phyloP scores from a whole-genome alignment of 2,888 invertebrate genomes.

The Himalopsyche japonica region DNA sequence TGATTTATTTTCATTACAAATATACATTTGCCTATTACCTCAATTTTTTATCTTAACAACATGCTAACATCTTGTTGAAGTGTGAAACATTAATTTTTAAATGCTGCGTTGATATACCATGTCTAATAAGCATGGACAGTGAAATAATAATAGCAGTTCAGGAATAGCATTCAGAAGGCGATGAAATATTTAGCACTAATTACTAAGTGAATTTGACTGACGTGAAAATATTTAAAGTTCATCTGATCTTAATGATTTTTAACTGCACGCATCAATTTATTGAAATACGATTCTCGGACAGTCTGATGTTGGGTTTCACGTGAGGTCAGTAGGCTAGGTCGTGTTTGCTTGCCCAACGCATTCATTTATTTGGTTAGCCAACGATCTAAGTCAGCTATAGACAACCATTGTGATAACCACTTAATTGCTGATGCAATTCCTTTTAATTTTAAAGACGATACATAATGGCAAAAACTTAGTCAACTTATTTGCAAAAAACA shows the following conservation, averaged over 20 bases:
- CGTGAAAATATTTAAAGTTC: not conserved
- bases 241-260: not conserved
- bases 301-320: not conserved
- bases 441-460: no score
- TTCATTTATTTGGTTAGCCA: conserved; percentile 10
- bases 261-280: not conserved
- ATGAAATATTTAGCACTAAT: not conserved
- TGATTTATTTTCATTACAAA: no score
- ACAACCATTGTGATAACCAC: not conserved
- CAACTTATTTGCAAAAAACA: no score
- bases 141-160: not conserved
- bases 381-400: not conserved
- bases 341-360: conserved; percentile 5
- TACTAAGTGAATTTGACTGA: not conserved
- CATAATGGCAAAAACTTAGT: no score
- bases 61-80: not conserved
- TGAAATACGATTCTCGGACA: not conserved
- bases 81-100: not conserved
- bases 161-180: not conserved
- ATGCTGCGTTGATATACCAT: not conserved
- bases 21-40: not conserved
- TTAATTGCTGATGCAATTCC: not conserved
- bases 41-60: not conserved
- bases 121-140: not conserved
- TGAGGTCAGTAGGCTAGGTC: conserved; percentile 27